These are phyloP conservation scores for Albula goreensis DNA, from an alignment of 2,113 vertebrate species.

Conservation along the genomic window DNA sequence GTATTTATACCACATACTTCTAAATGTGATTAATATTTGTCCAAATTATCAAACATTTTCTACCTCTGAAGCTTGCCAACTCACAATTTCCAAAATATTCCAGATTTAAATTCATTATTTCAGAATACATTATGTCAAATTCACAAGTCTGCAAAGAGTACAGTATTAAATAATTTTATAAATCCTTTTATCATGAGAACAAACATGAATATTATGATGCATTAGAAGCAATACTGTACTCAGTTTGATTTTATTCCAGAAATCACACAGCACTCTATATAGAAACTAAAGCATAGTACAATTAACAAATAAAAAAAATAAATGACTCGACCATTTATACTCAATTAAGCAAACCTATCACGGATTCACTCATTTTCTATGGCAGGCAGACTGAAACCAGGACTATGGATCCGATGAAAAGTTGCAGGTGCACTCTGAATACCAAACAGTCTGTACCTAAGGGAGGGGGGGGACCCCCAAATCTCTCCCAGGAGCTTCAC, in stretches of 20 bases:
- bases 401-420: neutral
- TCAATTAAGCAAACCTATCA: neutral
- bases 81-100: neutral
- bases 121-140: neutral
- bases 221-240: no score
- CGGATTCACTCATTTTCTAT: neutral
- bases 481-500: conserved; percentile 31
- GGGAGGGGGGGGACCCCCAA: neutral
- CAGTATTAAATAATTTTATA: no score
- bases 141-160: no score
- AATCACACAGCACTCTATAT: no score
- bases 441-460: neutral
- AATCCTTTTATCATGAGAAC: neutral
- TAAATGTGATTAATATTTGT: no score
- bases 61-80: neutral
- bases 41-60: no score
- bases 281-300: neutral
- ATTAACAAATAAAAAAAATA: neutral
- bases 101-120: neutral
- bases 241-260: no score
- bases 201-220: neutral
- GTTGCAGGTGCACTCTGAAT: neutral
- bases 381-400: neutral
- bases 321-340: neutral
- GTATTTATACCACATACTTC: no score